Percentiles rank a stretch among this genome's conserved stretches.
phyloP scores from a whole-genome alignment of 1,140 invertebrate genomes.

The Reticulitermes speratus region DNA sequence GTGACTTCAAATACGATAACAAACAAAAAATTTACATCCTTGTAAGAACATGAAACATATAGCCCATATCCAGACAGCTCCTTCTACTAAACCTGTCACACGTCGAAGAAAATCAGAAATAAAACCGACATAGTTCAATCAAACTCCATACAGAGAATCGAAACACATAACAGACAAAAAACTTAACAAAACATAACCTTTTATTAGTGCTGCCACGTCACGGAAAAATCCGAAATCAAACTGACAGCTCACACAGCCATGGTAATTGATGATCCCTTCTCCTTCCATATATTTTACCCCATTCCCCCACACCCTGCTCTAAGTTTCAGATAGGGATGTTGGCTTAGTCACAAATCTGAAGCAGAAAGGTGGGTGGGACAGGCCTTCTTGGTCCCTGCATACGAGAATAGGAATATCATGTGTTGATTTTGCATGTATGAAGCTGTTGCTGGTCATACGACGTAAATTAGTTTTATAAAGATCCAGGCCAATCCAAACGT shows the following conservation, averaged over 20 bases:
- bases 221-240: slow-evolving; percentile 12
- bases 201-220: slow-evolving; percentile 3
- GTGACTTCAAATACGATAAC: too few relatives aligned
- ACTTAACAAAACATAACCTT: background rate
- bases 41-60: too few relatives aligned
- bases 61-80: background rate
- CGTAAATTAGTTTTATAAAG: background rate
- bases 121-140: background rate
- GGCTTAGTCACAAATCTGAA: background rate
- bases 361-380: background rate
- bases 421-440: background rate
- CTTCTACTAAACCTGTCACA: background rate
- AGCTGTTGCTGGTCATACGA: background rate
- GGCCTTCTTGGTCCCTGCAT: background rate
- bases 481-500: background rate
- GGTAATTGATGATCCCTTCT: slow-evolving; percentile 11
- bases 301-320: background rate
- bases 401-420: background rate
- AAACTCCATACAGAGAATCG: background rate
- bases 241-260: slow-evolving; percentile 3
- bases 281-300: background rate
- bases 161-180: background rate
- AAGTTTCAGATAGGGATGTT: background rate
- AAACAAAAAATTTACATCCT: too few relatives aligned
- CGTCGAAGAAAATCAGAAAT: background rate